A percentile compares a stretch with the other conserved stretches of the same genome.
Conservation (phyloP, 2,113 vertebrate species). For the Corydoras sp. region DNA sequence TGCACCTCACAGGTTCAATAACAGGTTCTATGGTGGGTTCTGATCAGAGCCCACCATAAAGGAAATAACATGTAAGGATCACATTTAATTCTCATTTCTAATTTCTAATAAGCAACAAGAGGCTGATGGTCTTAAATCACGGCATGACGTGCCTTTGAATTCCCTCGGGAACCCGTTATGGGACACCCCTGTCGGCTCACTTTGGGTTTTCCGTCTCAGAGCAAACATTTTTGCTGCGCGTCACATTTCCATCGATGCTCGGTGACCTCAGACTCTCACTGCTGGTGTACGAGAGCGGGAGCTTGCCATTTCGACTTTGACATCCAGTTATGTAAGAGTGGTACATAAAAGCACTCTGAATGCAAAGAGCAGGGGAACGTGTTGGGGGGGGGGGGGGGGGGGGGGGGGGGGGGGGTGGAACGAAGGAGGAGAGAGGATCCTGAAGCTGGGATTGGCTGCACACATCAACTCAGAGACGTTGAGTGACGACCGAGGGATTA, state of each 20-base stretch:
- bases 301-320: conserved; percentile 13
- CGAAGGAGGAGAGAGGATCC: conserved; percentile 27
- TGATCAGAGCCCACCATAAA: too few relatives aligned
- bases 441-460: conserved; percentile 48
- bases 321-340: conserved; percentile 4
- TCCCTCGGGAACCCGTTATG: not conserved
- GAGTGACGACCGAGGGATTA: not conserved
- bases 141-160: not conserved
- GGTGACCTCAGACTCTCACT: conserved; percentile 16
- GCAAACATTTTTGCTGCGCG: not conserved
- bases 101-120: too few relatives aligned
- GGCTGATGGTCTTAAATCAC: too few relatives aligned
- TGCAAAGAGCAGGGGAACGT: conserved; percentile 8
- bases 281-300: conserved; percentile 1
- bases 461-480: not conserved
- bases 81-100: too few relatives aligned
- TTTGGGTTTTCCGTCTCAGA: not conserved
- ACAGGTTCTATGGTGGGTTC: too few relatives aligned
- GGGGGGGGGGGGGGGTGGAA: not conserved
- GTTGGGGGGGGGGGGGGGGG: not conserved
- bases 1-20: too few relatives aligned
- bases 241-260: conserved; percentile 11
- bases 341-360: conserved; percentile 1
- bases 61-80: too few relatives aligned
- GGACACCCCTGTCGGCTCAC: not conserved